Percentiles rank a stretch among this genome's conserved stretches.
These are phyloP conservation scores for Neuroterus valhalla DNA, from an alignment of 1,140 invertebrate genomes.

Conservation along the genomic window DNA sequence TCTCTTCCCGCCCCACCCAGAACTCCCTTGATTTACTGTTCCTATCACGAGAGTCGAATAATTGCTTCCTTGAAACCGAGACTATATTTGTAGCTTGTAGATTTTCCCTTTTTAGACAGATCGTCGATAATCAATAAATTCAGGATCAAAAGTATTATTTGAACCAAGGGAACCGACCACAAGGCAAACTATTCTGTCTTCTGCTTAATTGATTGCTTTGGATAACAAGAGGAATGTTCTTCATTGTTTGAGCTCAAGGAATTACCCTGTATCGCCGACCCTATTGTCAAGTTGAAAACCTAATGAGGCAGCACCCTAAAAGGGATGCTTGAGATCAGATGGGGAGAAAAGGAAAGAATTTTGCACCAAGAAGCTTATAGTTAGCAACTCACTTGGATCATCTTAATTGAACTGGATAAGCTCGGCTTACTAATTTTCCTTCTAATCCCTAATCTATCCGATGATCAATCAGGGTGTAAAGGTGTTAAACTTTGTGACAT, in stretches of 20 bases:
- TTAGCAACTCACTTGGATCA: background rate
- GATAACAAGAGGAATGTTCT: slow-evolving; percentile 31
- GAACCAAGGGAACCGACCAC: background rate
- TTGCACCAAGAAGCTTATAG: slow-evolving; percentile 1
- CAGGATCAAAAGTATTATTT: background rate
- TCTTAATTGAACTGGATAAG: background rate
- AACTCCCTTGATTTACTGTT: slow-evolving; percentile 22
- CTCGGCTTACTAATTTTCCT: too few species aligned
- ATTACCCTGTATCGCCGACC: slow-evolving; percentile 48
- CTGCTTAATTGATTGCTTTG: background rate
- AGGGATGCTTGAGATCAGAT: slow-evolving; percentile 36
- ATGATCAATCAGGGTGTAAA: too few species aligned
- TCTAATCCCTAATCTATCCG: too few species aligned
- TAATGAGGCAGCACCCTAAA: slow-evolving; percentile 51
- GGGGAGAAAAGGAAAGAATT: slow-evolving; percentile 33
- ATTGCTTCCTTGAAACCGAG: slow-evolving; percentile 15
- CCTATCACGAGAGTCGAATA: slow-evolving; percentile 1
- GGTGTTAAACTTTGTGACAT: too few species aligned
- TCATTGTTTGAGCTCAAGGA: slow-evolving; percentile 49
- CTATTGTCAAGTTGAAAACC: slow-evolving; percentile 49
- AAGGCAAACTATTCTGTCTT: background rate
- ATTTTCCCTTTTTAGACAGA: slow-evolving; percentile 5
- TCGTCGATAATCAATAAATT: slow-evolving; percentile 19
- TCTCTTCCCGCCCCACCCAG: background rate
- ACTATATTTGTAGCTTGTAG: slow-evolving; percentile 12